Conservation (phyloP, 1,140 invertebrate genomes). For the Caenorhabditis inopinata region DNA sequence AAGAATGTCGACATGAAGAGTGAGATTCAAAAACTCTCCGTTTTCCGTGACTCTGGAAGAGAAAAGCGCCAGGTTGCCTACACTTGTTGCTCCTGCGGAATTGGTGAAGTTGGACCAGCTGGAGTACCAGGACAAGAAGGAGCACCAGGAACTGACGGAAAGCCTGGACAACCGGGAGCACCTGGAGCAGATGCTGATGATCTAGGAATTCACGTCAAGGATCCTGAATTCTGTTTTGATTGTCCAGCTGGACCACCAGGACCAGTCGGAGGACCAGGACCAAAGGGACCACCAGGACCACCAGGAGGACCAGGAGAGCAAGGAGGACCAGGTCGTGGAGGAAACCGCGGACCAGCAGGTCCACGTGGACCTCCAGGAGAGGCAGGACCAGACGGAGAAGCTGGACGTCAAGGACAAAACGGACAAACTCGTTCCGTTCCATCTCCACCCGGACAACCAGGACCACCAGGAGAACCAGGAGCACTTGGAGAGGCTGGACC, state of each 20-base stretch:
- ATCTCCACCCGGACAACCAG: slow-evolving; percentile 26
- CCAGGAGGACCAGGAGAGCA: slow-evolving; percentile 39
- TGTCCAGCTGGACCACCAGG: slow-evolving; percentile 36
- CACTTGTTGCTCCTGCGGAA: slow-evolving; percentile 30
- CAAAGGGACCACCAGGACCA: slow-evolving; percentile 43
- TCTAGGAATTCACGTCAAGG: not conserved
- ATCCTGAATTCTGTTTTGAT: slow-evolving; percentile 26
- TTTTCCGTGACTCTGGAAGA: not conserved
- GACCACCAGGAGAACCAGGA: slow-evolving; percentile 31
- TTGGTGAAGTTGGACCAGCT: slow-evolving; percentile 38
- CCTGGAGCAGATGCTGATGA: slow-evolving; percentile 33
- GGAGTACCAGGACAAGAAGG: slow-evolving; percentile 41
- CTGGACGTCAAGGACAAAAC: not conserved
- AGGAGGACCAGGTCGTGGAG: slow-evolving; percentile 31
- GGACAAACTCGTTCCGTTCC: slow-evolving; percentile 18
- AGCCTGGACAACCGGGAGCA: slow-evolving; percentile 29
- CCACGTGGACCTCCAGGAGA: slow-evolving; percentile 39
- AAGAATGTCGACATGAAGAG: slow-evolving; percentile 24
- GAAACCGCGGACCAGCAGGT: slow-evolving; percentile 41
- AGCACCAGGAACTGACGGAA: slow-evolving; percentile 36
- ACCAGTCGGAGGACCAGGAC: slow-evolving; percentile 36
- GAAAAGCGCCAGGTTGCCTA: slow-evolving; percentile 8
- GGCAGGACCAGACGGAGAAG: slow-evolving; percentile 29
- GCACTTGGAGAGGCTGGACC: slow-evolving; percentile 25
- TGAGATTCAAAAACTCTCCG: not conserved